Percentiles rank a stretch among this genome's conserved stretches.
phyloP scores from a whole-genome alignment of 1,140 invertebrate genomes.

The Solenopsis invicta region DNA sequence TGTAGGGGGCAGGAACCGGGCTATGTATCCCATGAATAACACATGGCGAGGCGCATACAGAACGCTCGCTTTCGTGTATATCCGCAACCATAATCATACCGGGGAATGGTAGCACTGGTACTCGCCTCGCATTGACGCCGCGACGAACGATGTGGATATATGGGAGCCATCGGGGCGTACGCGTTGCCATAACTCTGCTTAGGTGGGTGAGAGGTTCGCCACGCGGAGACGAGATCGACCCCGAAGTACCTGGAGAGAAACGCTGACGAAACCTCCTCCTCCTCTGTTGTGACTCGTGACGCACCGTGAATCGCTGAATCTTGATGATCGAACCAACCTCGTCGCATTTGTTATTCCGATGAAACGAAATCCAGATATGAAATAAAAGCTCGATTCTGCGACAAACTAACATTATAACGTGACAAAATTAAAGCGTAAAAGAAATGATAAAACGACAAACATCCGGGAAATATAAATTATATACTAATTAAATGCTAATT shows the following conservation, averaged over 20 bases:
- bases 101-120: slow-evolving; percentile 34
- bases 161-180: slow-evolving; percentile 40
- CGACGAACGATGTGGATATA: slow-evolving; percentile 53
- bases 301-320: slow-evolving; percentile 45
- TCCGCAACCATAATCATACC: slow-evolving; percentile 47
- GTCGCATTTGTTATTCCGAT: background rate
- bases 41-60: slow-evolving; percentile 55
- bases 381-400: background rate
- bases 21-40: slow-evolving; percentile 69
- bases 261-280: slow-evolving; percentile 16
- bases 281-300: slow-evolving; percentile 19
- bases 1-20: slow-evolving; percentile 56
- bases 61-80: slow-evolving; percentile 61
- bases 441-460: background rate
- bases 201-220: slow-evolving; percentile 41
- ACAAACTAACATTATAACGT: background rate
- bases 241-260: slow-evolving; percentile 11
- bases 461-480: background rate
- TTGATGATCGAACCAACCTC: background rate
- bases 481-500: slow-evolving; percentile 13
- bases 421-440: background rate
- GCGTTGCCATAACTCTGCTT: slow-evolving; percentile 35
- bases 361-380: slow-evolving; percentile 31
- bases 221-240: slow-evolving; percentile 8
- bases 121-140: slow-evolving; percentile 35